A percentile compares a stretch with the other conserved stretches of the same genome.
phyloP scores from a whole-genome alignment of 2,888 invertebrate species.

The Orchesellides sinensis region DNA sequence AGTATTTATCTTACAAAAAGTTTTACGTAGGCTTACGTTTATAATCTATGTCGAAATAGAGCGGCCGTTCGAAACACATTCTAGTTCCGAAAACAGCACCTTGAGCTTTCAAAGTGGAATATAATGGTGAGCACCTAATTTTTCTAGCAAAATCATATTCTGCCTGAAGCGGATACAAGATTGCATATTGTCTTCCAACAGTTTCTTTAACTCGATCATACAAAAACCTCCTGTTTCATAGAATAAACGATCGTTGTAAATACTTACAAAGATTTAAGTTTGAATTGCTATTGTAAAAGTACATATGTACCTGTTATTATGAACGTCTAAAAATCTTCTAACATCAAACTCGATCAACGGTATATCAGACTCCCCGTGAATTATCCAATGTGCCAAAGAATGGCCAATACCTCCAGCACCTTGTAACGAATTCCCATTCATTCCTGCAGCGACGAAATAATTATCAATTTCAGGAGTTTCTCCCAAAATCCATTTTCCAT shows the following conservation, averaged over 20 bases:
- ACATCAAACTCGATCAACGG: conserved; percentile 81
- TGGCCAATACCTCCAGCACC: conserved; percentile 85
- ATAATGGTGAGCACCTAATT: conserved; percentile 84
- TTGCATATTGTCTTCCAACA: conserved; percentile 79
- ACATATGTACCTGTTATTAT: conserved; percentile 79
- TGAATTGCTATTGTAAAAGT: too few species aligned
- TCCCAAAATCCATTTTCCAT: conserved; percentile 84
- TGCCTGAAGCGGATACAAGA: conserved; percentile 79
- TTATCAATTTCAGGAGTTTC: conserved; percentile 84
- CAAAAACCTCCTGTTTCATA: conserved; percentile 77
- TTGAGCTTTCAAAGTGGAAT: conserved; percentile 82
- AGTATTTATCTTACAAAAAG: too few species aligned
- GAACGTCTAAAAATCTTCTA: conserved; percentile 83
- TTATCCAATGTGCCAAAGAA: conserved; percentile 79
- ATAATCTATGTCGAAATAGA: conserved; percentile 82
- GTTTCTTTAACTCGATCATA: conserved; percentile 83
- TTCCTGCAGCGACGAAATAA: conserved; percentile 86
- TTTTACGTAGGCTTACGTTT: conserved; percentile 77
- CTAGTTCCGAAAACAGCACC: conserved; percentile 84
- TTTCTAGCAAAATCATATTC: conserved; percentile 82
- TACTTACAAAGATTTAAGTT: neutral
- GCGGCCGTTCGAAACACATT: conserved; percentile 85
- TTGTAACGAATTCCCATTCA: conserved; percentile 83
- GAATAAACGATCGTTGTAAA: neutral
- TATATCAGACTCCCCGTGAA: conserved; percentile 82